Evolutionary conservation across 2,797 vertebrate species (phyloP), one percentile per base, ranked within the genome.

Genomic region (Nannoperca obscura): DNA sequence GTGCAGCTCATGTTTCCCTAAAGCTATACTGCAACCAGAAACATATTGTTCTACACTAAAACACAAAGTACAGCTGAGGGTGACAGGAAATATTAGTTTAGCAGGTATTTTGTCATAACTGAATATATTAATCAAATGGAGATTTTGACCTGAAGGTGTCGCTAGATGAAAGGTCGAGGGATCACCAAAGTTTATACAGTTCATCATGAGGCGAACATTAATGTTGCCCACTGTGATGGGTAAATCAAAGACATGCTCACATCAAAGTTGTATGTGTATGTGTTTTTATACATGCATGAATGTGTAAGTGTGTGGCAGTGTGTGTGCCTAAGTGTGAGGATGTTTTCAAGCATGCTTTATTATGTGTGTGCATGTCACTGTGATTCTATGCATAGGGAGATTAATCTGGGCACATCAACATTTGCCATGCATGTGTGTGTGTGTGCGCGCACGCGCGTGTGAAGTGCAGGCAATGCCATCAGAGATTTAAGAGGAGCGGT

Each of bases 401-500:
- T 63, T 40, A 55, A 67, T 80, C 50, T 62, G 64, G 75, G 60
- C 54, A 66, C 62, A 76, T 71, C 20, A 65, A 36, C 55, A 53
- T 65, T 63, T 71, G 27, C 55, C 24, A 57, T 58, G 57, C 62
- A 65, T 49, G 34, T 61, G 71, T 50, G 30, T 60, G 64, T 50
- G 44, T 72, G 62, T 55, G 55, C 32, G 36, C 61, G 63, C 30
- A 54, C 47, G 70, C 34, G 70, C 14, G 11, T 4, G 20, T 47
- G 17, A 5, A 72, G n/a, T 50, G 32, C 42, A 73, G 77, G 63
- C 71, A 49, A 70, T 62, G 65, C 70, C 77, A 80, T 62, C 40
- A 57, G 60, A 82, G 58, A 76, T 86, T 66, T 62, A 71, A 81
- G 50, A 81, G 54, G 32, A 77, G 63, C 84, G 42, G 64, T 59